phyloP scores from a whole-genome alignment of 2,888 invertebrate genomes.

The Pseudoips prasinana region DNA sequence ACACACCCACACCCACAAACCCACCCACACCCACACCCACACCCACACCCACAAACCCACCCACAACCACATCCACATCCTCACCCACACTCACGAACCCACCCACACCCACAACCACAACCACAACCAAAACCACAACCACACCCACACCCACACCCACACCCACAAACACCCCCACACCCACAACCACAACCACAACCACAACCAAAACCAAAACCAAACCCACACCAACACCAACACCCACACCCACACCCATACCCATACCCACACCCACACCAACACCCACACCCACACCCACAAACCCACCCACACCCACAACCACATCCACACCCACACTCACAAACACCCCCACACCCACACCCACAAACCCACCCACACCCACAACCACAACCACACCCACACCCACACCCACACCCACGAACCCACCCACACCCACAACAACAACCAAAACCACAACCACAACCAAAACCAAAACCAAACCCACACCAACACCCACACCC shows the following conservation, averaged over 20 bases:
- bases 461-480: neutral
- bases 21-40: constrained; percentile 1
- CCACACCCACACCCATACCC: neutral
- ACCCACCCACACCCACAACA: constrained; percentile 1
- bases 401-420: constrained; percentile 1
- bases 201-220: constrained; percentile 1
- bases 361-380: constrained; percentile 1
- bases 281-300: neutral
- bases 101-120: no score
- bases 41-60: no score
- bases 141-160: constrained; percentile 1
- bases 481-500: constrained; percentile 1
- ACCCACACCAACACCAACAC: constrained; percentile 2
- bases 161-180: neutral
- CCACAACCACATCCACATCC: constrained; percentile 1
- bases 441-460: constrained; percentile 1
- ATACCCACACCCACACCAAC: neutral
- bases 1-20: neutral
- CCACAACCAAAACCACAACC: constrained; percentile 1
- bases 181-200: constrained; percentile 1
- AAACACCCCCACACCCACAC: no score
- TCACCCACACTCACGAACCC: neutral
- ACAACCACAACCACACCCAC: constrained; percentile 1
- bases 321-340: neutral
- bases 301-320: neutral